A percentile compares a stretch with the other conserved stretches of the same genome.
phyloP scores from a whole-genome alignment of 1,140 invertebrate species.

The Tachypleus tridentatus region DNA sequence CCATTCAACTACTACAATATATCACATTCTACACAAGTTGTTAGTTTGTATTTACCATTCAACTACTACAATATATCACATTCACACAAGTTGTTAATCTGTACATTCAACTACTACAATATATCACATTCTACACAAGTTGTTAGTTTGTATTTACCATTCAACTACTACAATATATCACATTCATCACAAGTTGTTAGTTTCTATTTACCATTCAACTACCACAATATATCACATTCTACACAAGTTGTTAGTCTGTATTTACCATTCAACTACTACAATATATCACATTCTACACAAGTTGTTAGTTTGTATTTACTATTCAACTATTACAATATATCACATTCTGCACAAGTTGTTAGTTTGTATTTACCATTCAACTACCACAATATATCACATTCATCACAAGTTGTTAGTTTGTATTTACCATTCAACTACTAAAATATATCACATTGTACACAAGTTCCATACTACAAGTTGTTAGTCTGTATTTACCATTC shows the following conservation, averaged over 20 bases:
- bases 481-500: not conserved
- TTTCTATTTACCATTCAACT: not conserved
- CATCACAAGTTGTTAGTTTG: not conserved
- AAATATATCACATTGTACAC: too few relatives aligned
- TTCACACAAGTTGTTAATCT: too few relatives aligned
- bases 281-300: too few relatives aligned
- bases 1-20: slow-evolving; percentile 1
- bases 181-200: too few relatives aligned
- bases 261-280: too few relatives aligned
- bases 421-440: not conserved
- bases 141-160: not conserved
- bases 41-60: not conserved
- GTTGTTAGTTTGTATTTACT: not conserved
- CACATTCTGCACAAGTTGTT: not conserved
- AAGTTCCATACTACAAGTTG: too few relatives aligned
- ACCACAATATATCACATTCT: not conserved
- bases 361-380: not conserved
- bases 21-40: not conserved
- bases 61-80: too few relatives aligned
- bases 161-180: too few relatives aligned
- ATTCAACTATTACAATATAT: slow-evolving; percentile 1
- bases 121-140: not conserved
- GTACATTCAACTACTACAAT: not conserved
- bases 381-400: slow-evolving; percentile 1
- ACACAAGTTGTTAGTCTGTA: not conserved